Evolutionary conservation across 2,797 vertebrate species (phyloP), one percentile per base, ranked within the genome.

Genomic region (Neostethus bicornis): DNA sequence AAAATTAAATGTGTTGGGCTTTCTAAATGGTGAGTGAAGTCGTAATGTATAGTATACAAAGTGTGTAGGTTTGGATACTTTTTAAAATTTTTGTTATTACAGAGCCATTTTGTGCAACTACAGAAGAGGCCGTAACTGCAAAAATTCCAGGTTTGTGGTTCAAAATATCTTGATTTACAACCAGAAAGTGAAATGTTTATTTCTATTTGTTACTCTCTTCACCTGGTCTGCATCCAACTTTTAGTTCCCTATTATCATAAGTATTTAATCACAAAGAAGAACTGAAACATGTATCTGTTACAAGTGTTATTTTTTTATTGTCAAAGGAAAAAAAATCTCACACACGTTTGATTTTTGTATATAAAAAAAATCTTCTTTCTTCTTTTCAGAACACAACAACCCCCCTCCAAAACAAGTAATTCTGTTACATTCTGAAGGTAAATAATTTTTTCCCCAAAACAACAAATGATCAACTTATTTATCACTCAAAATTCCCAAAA

Each of bases 21-120:
- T 91, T 45, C 59, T 87, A 29, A 75, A 69, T 42, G 85, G 87
- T 90, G 49, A 75, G 70, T 44, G 54, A 23, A 23, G 26, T 9
- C 41, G 14, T 32, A 0, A 17, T 23, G 14, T 12, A 6, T 42
- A 9, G 26, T 0, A 11, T 24, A 17, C 34, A 0, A 32, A 34
- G 5, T 57, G 62, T 63, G 14, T 8, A 60, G 48, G 0, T 4
- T 25, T 14, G 10, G 4, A 26, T 45, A 31, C 37, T 5, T 4
- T 43, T 5, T 51, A 53, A 6, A n/a, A 10, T 41, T 14, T 39
- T 14, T 52, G 29, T 61, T 64, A 10, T 58, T 67, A 51, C 47
- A 90, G 84, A 79, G 50, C 69, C 66, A 9, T 48, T 88, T 37
- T 57, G 37, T 16, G 29, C 50, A 50, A 41, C 61, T 2, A 60